These are phyloP conservation scores for Danionella dracula DNA, from an alignment of 2,797 vertebrate species.

Conservation along the genomic window DNA sequence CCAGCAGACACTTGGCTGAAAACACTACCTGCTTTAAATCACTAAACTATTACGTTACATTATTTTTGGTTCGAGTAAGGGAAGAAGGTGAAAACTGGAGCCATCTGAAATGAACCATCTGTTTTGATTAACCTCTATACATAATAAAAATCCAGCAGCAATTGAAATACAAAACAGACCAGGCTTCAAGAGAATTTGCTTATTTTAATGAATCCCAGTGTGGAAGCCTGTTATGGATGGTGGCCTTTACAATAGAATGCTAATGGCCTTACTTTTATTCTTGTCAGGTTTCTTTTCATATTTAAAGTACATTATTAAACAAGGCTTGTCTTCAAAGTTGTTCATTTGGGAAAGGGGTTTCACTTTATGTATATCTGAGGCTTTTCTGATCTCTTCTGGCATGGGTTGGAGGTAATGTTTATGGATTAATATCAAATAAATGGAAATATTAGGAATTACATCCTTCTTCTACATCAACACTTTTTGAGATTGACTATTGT, in stretches of 20 bases:
- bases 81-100: background rate
- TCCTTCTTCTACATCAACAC: too few species aligned
- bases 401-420: background rate
- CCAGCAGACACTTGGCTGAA: background rate
- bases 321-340: conserved; percentile 1
- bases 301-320: conserved; percentile 6
- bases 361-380: conserved; percentile 5
- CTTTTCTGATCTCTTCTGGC: conserved; percentile 2
- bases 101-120: too few species aligned
- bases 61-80: conserved; percentile 10
- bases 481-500: too few species aligned
- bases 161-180: conserved; percentile 16
- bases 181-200: background rate
- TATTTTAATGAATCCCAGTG: conserved; percentile 13
- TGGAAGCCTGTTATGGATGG: conserved; percentile 16
- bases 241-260: conserved; percentile 9
- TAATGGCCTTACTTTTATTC: conserved; percentile 20
- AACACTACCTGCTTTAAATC: conserved; percentile 12
- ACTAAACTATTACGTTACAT: conserved; percentile 12
- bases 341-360: conserved; percentile 4
- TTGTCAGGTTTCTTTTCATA: conserved; percentile 1
- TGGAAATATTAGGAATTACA: background rate
- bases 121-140: conserved; percentile 11
- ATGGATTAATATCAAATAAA: conserved; percentile 3
- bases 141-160: conserved; percentile 11